Evolutionary conservation across 2,113 vertebrate genomes (phyloP).

Genomic region (Alethe castanea): DNA sequence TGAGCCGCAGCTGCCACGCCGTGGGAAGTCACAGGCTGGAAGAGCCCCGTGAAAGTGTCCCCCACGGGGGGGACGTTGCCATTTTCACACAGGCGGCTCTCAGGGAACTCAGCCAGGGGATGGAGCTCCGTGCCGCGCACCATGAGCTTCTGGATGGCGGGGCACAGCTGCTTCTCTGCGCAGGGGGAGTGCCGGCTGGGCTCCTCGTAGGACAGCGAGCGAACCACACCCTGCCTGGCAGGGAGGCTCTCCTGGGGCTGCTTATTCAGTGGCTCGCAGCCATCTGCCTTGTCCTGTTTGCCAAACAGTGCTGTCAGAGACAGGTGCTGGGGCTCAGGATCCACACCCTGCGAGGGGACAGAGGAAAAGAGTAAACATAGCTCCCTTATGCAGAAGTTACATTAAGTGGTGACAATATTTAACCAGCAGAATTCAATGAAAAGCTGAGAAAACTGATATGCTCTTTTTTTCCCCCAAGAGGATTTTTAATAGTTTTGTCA

Average conservation of each 20-base stretch:
- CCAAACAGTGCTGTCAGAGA: slow-evolving; percentile 86
- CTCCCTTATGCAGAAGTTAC: not conserved
- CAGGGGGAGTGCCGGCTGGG: slow-evolving; percentile 28
- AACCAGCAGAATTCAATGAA: not conserved
- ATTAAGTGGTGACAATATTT: not conserved
- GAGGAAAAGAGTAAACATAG: not conserved
- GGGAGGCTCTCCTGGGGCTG: slow-evolving; percentile 37
- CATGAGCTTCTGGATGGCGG: slow-evolving; percentile 93
- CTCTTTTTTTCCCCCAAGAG: not conserved
- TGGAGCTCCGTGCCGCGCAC: slow-evolving; percentile 76
- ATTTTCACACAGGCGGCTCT: slow-evolving; percentile 77
- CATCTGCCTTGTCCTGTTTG: slow-evolving; percentile 68
- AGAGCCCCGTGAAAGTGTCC: slow-evolving; percentile 75
- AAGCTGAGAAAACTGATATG: not conserved
- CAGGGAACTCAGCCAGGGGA: slow-evolving; percentile 80
- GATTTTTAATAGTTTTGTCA: slow-evolving; percentile 26
- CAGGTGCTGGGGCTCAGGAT: slow-evolving; percentile 78
- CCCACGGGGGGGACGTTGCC: slow-evolving; percentile 15
- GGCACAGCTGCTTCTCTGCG: slow-evolving; percentile 75
- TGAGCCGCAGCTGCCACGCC: not conserved
- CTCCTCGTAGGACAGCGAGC: slow-evolving; percentile 85
- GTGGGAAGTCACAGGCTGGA: slow-evolving; percentile 60
- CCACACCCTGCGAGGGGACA: slow-evolving; percentile 69
- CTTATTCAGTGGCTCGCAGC: not conserved
- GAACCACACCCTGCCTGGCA: slow-evolving; percentile 70